Base-by-base conservation (phyloP, 1,140 invertebrate species). In the Mycetomoellerius zeteki region DNA sequence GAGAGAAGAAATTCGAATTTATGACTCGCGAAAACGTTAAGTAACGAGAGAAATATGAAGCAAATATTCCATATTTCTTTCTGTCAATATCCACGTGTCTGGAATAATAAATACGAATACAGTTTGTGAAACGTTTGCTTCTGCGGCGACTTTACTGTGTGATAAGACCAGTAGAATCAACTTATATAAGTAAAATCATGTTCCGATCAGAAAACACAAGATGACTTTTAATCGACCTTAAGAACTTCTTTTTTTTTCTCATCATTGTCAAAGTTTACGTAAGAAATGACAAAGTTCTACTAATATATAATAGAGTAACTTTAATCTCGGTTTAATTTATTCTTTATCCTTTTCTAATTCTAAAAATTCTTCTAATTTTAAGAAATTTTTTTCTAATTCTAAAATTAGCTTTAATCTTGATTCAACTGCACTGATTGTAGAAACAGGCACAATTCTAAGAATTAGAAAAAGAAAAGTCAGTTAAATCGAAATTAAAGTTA, bases 161-260 rank as follows among this genome's bases (percentile, higher is more conserved):
- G 33, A 2, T 8, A 67, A n/a, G 64, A 21, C 8, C 19, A 19
- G 30, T 12, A 37, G n/a, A 47, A n/a, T 21, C n/a, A 19, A 24
- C 37, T 67, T 47, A 67, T 47, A 12, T 24, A 24, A 67, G 12
- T 67, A 14, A 67, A 21, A 67, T 43, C n/a, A 7, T 12, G 37
- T 47, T 1, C 65, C 33, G 12, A n/a, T 67, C n/a, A 47, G n/a
- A 6, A 24, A 14, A 67, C 27, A 24, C 65, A 21, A 1, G 5
- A 10, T 24, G 65, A 67, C 65, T 37, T 67, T 43, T n/a, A 47
- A n/a, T 67, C n/a, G 37, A 67, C 33, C n/a, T 47, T 67, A 21
- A 47, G 10, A 21, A 47, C 43, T n/a, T 21, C 7, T 19, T 67
- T 37, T 69, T 33, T 69, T 69, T 14, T 21, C 14, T 50, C n/a